These are phyloP conservation scores for Trachymyrmex septentrionalis DNA, from an alignment of 1,140 invertebrate species.

Conservation along the genomic window DNA sequence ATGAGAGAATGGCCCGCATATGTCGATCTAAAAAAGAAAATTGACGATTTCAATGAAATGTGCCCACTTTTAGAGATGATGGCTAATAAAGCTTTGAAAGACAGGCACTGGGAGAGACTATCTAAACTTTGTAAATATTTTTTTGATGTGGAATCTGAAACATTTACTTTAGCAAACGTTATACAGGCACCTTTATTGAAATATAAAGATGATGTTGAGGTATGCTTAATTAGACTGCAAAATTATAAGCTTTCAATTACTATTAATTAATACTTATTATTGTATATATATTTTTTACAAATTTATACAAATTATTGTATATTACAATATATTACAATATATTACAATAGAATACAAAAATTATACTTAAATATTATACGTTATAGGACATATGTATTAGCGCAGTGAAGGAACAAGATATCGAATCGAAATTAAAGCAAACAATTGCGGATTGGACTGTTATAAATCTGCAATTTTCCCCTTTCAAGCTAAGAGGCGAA, in stretches of 20 bases:
- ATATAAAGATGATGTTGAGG: conserved; percentile 95
- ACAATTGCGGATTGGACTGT: conserved; percentile 93
- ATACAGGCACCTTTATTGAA: conserved; percentile 94
- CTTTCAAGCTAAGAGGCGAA: conserved; percentile 95
- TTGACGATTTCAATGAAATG: conserved; percentile 96
- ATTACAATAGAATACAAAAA: background rate
- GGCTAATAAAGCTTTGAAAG: conserved; percentile 96
- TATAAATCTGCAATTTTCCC: conserved; percentile 92
- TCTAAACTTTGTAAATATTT: conserved; percentile 90
- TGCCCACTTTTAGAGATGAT: conserved; percentile 95
- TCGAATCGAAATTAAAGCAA: conserved; percentile 95
- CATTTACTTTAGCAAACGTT: conserved; percentile 92
- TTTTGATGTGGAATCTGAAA: conserved; percentile 93
- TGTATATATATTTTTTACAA: conserved; percentile 18
- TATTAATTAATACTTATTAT: background rate
- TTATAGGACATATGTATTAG: conserved; percentile 95
- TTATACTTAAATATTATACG: background rate
- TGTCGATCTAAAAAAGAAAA: conserved; percentile 94
- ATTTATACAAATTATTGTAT: conserved; percentile 15
- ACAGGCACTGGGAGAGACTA: conserved; percentile 94
- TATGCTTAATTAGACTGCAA: conserved; percentile 75
- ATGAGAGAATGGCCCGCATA: conserved; percentile 96
- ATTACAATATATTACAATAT: background rate
- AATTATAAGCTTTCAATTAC: too few species aligned
- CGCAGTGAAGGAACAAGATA: conserved; percentile 96